Evolutionary conservation across 2,113 vertebrate genomes (phyloP).

Genomic region (Eidolon helvum): DNA sequence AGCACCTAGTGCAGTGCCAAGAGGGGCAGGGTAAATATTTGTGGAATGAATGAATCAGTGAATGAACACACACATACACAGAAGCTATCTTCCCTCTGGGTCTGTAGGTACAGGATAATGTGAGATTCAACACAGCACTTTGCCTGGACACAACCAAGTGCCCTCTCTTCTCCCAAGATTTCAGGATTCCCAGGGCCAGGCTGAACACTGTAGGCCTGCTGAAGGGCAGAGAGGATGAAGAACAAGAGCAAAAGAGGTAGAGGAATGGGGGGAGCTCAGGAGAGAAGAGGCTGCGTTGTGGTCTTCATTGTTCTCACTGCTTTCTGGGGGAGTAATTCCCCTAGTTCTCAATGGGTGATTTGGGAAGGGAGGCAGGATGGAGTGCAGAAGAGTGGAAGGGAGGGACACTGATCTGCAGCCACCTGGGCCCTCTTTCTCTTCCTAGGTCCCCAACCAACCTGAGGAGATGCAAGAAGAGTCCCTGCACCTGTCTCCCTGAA

Average conservation of each 20-base stretch:
- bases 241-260: neutral
- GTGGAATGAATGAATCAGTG: neutral
- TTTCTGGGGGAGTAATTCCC: neutral
- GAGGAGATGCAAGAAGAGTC: neutral
- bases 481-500: conserved; percentile 70
- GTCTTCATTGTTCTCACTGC: neutral
- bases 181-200: neutral
- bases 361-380: neutral
- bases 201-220: neutral
- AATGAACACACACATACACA: neutral
- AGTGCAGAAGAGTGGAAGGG: neutral
- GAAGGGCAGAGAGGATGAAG: neutral
- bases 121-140: neutral
- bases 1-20: neutral
- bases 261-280: neutral
- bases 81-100: neutral
- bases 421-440: neutral
- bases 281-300: neutral
- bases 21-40: neutral
- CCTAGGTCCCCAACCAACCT: neutral
- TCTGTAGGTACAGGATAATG: neutral
- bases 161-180: neutral
- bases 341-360: neutral
- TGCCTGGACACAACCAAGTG: neutral
- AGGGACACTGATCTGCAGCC: neutral